Base-by-base conservation (phyloP, 1,140 invertebrate genomes). In the Drosophila guanche region DNA sequence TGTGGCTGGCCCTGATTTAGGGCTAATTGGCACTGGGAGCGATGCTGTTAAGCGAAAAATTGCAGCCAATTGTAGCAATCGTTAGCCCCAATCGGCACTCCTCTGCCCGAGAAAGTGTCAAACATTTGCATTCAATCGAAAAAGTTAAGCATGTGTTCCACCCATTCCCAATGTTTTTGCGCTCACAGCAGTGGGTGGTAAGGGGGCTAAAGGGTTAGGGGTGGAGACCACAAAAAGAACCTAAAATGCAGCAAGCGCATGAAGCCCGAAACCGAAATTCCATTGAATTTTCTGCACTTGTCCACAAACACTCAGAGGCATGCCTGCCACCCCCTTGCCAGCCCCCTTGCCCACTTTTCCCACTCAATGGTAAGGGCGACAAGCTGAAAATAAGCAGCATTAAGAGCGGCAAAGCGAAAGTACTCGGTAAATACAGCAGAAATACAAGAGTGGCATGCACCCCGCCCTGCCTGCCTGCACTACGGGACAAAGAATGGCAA, bases 401-500 rank as follows among this genome's bases (percentile, higher is more conserved):
- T 65, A 70, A 70, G 58, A 61, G 76, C 63, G 71, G 42, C 63
- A 70, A 52, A 45, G 60, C 77, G 69, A 57, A 86, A 86, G 79
- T 69, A 54, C 66, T 76, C 40, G 14, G 52, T 73, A 85, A 79
- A 86, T 76, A 85, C 50, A 37, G 25, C 50, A 37, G 25, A 29
- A 29, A 37, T 47, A 22, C 63, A 22, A 46, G 61, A 16, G 42
- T 20, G 16, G 16, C 16, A 1, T 20, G 16, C 16, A 20, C 16
- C 16, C 16, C 16, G 16, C 16, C 16, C 16, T 20, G 16, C 16
- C 16, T 20, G 16, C 16, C 16, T 20, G 16, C 16, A 0, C 16
- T 20, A 20, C 16, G 0, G 16, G 0, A 20, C 16, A 20, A 12
- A 37, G 10, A 37, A 37, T 20, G 16, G 16, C 50, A 37, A 25